phyloP scores from a whole-genome alignment of 2,113 vertebrate genomes.

The Hystrix cristata region DNA sequence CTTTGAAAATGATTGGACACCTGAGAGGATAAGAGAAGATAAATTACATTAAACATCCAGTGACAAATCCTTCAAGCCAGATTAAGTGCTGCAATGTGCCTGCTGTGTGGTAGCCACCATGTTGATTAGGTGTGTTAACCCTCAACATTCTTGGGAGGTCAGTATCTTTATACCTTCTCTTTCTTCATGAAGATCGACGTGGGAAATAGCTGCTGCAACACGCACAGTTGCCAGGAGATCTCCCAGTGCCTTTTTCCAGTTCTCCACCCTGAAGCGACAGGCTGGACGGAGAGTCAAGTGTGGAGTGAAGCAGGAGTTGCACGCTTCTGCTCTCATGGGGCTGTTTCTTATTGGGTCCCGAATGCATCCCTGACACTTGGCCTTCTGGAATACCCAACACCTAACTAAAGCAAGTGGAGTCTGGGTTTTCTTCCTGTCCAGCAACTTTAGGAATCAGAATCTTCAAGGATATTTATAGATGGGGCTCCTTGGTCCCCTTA shows the following conservation, averaged over 20 bases:
- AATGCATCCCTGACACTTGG: background rate
- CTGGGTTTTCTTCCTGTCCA: background rate
- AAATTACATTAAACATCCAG: background rate
- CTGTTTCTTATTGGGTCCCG: background rate
- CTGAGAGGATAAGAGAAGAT: background rate
- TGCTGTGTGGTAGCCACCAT: background rate
- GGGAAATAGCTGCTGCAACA: background rate
- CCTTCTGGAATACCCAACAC: background rate
- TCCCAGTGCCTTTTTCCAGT: background rate
- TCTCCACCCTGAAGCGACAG: background rate
- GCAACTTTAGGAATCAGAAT: background rate
- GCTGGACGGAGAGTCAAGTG: accelerated
- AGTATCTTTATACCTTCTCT: background rate
- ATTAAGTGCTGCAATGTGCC: background rate
- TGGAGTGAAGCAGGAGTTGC: background rate
- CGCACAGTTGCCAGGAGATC: background rate
- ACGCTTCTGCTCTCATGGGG: background rate
- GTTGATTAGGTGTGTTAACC: background rate
- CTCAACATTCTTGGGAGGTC: background rate
- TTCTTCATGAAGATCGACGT: background rate
- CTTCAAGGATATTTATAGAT: background rate
- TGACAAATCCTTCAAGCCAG: background rate
- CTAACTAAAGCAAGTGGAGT: background rate
- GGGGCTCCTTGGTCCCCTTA: background rate
- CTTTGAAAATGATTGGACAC: background rate